Conservation (phyloP, 2,797 vertebrate genomes). For the Myotis myotis region DNA sequence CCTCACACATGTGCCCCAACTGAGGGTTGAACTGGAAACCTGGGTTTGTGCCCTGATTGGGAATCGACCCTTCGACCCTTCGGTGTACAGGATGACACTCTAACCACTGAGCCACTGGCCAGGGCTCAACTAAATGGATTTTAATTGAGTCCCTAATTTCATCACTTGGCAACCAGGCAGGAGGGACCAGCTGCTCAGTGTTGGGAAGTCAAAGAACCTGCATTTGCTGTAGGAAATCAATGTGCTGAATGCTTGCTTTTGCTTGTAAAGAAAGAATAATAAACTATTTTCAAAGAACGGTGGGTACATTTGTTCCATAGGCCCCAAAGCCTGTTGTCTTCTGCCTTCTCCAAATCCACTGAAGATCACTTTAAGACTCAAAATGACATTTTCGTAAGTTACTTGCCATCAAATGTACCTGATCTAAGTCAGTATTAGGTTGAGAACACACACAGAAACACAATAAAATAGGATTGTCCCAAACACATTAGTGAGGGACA, state of each 20-base stretch:
- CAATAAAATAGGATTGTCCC: background rate
- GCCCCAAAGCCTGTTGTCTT: background rate
- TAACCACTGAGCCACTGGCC: no score
- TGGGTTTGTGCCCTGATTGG: no score
- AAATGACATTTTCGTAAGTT: background rate
- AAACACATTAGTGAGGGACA: background rate
- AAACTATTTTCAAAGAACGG: background rate
- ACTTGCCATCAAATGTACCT: background rate
- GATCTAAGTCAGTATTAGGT: background rate
- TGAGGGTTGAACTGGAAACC: background rate
- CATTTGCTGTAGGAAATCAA: background rate
- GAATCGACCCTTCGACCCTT: no score
- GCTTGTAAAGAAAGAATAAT: background rate
- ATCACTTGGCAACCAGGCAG: background rate
- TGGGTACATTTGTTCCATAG: background rate
- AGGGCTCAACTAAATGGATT: no score
- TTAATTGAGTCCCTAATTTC: background rate
- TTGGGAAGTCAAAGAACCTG: background rate
- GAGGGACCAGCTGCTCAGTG: background rate
- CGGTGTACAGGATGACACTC: no score
- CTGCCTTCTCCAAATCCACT: background rate
- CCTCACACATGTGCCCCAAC: no score
- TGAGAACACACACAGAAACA: background rate
- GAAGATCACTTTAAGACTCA: background rate
- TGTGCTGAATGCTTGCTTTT: background rate